Evolutionary conservation across 2,888 invertebrate genomes (phyloP), one percentile per base, ranked within the genome.

Genomic region (Meloe dianella): DNA sequence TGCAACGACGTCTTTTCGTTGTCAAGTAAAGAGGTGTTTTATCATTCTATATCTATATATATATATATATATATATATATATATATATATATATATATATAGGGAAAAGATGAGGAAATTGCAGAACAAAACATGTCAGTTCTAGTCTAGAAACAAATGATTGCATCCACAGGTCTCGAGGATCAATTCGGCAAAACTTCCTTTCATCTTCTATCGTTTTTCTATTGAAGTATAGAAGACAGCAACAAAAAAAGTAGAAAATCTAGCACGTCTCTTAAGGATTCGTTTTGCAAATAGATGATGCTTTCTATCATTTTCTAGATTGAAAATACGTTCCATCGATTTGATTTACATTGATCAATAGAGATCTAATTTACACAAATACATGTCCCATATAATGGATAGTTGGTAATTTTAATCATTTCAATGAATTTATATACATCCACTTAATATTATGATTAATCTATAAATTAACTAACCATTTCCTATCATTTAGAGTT

Each of bases 41-140:
- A 68, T 68, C 65, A 68, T 68, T 22, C 22, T 51, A 65, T 65
- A 65, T 57, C 61, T 41, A 38, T 41, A 17, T 27, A 41, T 60
- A 63, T 60, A 61, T 57, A 24, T 47, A 57, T 51, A 47, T 4
- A 41, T 41, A 17, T n/a, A 9, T 32, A 6, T 41, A 41, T n/a
- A 41, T 8, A 35, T 47, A 47, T 41, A 41, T 5, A 9, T 32
- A 32, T 41, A 41, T n/a, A 41, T n/a, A 35, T 47, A 47, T 5
- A 54, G 2, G 24, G 54, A 24, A 54, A 12, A 54, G 54, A 69
- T 69, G 65, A 66, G 74, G 75, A 78, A 78, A 78, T 77, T 78
- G 77, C 68, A 71, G 75, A 78, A 79, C 77, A 78, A 79, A 79
- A 76, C 77, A 54, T 24, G 74, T 75, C 77, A 74, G 69, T 74